Evolutionary conservation across 2,888 invertebrate species (phyloP).

Genomic region (Acanthosoma haemorrhoidale): DNA sequence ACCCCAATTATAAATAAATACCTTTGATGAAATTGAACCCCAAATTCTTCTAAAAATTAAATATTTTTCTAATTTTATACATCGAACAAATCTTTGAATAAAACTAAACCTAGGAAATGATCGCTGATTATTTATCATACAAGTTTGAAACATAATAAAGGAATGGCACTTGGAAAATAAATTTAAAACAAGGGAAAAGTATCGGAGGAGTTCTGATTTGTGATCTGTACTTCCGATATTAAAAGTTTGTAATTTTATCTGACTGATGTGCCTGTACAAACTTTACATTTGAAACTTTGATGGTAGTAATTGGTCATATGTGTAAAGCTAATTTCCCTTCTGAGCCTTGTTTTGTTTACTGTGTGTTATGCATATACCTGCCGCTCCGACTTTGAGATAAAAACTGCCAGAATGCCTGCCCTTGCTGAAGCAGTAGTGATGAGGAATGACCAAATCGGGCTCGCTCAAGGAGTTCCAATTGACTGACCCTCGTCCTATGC

Average conservation of each 20-base stretch:
- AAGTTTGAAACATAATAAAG: too few species aligned
- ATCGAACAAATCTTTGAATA: too few species aligned
- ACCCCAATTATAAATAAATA: too few species aligned
- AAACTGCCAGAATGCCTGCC: conserved; percentile 68
- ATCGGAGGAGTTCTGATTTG: not conserved
- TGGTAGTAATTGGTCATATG: not conserved
- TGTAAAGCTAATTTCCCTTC: not conserved
- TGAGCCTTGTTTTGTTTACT: not conserved
- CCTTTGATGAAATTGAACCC: too few species aligned
- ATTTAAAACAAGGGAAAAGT: not conserved
- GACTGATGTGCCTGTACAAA: not conserved
- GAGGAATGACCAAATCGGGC: conserved; percentile 42
- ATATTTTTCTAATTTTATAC: too few species aligned
- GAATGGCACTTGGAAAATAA: conserved; percentile 4
- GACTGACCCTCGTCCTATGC: conserved; percentile 21
- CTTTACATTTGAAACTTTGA: conserved; percentile 19
- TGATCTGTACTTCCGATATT: not conserved
- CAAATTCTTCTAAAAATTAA: too few species aligned
- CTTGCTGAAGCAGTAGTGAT: conserved; percentile 60
- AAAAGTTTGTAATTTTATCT: too few species aligned
- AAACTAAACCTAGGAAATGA: too few species aligned
- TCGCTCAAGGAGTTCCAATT: conserved; percentile 36
- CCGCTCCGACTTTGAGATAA: conserved; percentile 67
- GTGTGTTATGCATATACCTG: conserved; percentile 49
- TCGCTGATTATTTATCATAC: too few species aligned